A percentile compares a stretch with the other conserved stretches of the same genome.
These are phyloP conservation scores for Brachyhypopomus gauderio DNA, from an alignment of 2,113 vertebrate genomes.

Conservation along the genomic window DNA sequence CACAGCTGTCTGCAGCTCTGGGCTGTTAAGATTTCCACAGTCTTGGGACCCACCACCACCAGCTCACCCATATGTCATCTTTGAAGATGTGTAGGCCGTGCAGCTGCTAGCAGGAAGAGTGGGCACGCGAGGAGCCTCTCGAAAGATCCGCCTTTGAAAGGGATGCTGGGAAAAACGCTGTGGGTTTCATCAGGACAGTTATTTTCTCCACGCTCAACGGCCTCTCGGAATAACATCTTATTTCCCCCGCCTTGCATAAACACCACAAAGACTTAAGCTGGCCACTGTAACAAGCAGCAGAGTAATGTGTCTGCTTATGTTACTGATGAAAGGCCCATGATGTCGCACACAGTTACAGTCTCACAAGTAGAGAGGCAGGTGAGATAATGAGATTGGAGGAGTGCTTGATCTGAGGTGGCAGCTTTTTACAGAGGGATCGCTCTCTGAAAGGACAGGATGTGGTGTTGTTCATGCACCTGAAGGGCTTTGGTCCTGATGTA, in stretches of 20 bases:
- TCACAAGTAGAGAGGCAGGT: background rate
- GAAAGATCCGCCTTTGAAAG: slow-evolving; percentile 23
- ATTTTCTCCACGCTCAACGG: background rate
- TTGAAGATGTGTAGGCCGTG: slow-evolving; percentile 4
- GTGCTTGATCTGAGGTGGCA: background rate
- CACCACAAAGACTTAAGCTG: slow-evolving; percentile 3
- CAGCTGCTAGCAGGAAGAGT: slow-evolving; percentile 8
- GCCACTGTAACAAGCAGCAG: slow-evolving; percentile 11
- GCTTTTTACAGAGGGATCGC: too few species aligned
- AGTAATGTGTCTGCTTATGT: slow-evolving; percentile 11
- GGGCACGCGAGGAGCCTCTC: background rate
- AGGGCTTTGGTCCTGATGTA: too few species aligned
- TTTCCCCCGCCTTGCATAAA: slow-evolving; percentile 5
- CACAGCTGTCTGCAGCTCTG: background rate
- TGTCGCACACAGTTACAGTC: slow-evolving; percentile 21
- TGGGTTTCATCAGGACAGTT: slow-evolving; percentile 15
- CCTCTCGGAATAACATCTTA: slow-evolving; percentile 28
- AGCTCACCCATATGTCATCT: slow-evolving; percentile 1
- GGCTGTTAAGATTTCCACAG: background rate
- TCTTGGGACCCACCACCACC: background rate
- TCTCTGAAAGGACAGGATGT: too few species aligned
- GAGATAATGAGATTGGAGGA: slow-evolving; percentile 4
- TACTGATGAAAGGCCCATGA: background rate
- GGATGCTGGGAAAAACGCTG: slow-evolving; percentile 1
- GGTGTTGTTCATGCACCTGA: too few species aligned